Evolutionary conservation across 2,888 invertebrate species (phyloP).

Genomic region (Dynastes tityus): DNA sequence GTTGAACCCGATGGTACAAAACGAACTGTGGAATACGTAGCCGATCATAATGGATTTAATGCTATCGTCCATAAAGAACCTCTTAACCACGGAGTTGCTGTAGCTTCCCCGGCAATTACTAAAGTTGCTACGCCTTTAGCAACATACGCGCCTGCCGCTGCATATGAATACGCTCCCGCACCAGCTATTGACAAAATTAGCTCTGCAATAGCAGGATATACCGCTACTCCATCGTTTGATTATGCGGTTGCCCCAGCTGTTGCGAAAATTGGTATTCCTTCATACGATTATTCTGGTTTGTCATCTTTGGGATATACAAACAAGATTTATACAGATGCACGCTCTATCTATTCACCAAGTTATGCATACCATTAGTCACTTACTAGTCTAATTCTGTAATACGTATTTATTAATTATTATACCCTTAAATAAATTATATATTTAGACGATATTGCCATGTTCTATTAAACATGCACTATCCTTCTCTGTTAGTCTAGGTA

Average conservation of each 20-base stretch:
- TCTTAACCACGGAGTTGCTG: slow-evolving; percentile 15
- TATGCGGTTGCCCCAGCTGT: background rate
- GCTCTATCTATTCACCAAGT: background rate
- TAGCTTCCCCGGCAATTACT: slow-evolving; percentile 57
- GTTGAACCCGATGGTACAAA: slow-evolving; percentile 73
- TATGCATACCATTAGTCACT: background rate
- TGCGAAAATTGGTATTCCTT: slow-evolving; percentile 64
- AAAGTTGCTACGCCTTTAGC: slow-evolving; percentile 66
- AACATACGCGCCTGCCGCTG: slow-evolving; percentile 62
- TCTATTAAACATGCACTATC: no score
- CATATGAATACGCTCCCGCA: slow-evolving; percentile 55
- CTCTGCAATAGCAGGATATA: slow-evolving; percentile 52
- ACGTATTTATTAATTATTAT: background rate
- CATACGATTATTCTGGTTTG: slow-evolving; percentile 64
- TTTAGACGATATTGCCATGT: no score
- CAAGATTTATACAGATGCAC: background rate
- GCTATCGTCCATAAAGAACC: slow-evolving; percentile 73
- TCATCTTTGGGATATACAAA: slow-evolving; percentile 55
- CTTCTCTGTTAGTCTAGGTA: no score
- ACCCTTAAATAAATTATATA: background rate
- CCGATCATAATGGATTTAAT: slow-evolving; percentile 73
- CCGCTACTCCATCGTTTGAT: slow-evolving; percentile 41
- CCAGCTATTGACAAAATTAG: slow-evolving; percentile 54
- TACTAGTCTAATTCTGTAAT: background rate
- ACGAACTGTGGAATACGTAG: slow-evolving; percentile 72